Percentiles rank a stretch among this genome's conserved stretches.
phyloP scores from a whole-genome alignment of 2,113 vertebrate genomes.

The Microcebus tavaratra region DNA sequence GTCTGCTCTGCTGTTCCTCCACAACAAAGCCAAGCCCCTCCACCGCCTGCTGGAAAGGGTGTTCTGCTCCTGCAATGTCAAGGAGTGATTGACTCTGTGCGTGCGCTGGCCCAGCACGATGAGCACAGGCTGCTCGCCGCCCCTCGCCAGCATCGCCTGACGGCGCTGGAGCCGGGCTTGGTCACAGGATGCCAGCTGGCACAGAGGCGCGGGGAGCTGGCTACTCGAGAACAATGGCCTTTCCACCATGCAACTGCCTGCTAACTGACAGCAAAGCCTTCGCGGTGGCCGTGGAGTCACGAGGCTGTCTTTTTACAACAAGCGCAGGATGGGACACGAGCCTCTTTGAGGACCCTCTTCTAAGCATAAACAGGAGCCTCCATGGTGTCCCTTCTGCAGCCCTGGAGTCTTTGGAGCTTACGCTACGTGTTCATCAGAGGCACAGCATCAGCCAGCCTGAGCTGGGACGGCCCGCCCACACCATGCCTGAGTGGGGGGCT shows the following conservation, averaged over 20 bases:
- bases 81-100: background rate
- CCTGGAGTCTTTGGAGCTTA: background rate
- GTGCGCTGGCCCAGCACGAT: accelerated
- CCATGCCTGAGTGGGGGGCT: accelerated
- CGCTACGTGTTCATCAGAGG: background rate
- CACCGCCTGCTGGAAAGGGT: background rate
- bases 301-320: background rate
- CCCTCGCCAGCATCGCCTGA: background rate
- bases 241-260: background rate
- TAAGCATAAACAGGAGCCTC: background rate
- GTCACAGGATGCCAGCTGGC: conserved; percentile 34
- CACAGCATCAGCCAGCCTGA: background rate
- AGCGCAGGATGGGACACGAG: accelerated
- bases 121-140: background rate
- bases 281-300: background rate
- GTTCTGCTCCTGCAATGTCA: background rate
- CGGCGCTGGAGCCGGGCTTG: background rate
- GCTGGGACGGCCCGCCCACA: accelerated
- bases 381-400: accelerated
- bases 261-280: background rate
- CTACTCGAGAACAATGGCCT: background rate
- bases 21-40: background rate
- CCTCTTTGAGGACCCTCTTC: background rate
- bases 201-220: background rate
- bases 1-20: background rate